Evolutionary conservation across 2,888 invertebrate species (phyloP).

Genomic region (Macrophya annulata): DNA sequence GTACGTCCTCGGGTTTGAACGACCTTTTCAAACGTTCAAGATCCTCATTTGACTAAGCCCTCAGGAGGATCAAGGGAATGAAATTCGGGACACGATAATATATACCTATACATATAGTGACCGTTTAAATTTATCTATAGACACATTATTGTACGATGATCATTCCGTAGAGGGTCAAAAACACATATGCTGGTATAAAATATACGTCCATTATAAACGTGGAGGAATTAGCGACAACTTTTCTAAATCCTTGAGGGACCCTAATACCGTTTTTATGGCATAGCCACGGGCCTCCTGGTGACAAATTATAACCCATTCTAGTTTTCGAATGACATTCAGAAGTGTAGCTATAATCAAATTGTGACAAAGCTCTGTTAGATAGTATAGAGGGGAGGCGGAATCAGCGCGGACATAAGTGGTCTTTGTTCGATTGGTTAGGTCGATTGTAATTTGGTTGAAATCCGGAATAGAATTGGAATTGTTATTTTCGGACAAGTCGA

Average conservation of each 20-base stretch:
- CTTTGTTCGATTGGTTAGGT: slow-evolving; percentile 22
- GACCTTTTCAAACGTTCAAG: neutral
- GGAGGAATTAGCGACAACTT: neutral
- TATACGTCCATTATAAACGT: neutral
- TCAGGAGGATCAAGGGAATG: neutral
- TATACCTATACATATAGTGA: too few relatives aligned
- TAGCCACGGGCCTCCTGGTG: neutral
- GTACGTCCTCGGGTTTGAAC: neutral
- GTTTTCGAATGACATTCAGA: neutral
- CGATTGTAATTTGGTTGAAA: slow-evolving; percentile 37
- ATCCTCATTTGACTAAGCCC: slow-evolving; percentile 19
- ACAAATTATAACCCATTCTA: slow-evolving; percentile 7
- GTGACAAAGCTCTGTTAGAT: neutral
- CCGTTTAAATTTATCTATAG: neutral
- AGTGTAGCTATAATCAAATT: neutral
- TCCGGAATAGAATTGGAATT: neutral
- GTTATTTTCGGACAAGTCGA: slow-evolving; percentile 33
- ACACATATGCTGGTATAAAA: neutral
- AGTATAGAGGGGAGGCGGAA: neutral
- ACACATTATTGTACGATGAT: slow-evolving; percentile 13
- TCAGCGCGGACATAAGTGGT: slow-evolving; percentile 33
- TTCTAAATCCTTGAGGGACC: neutral
- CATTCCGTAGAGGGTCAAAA: neutral
- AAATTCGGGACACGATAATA: neutral
- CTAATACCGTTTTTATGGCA: neutral